Percentiles rank a stretch among this genome's conserved stretches.
Evolutionary conservation across 2,797 vertebrate genomes (phyloP).

Genomic region (Ispidina lecontei): DNA sequence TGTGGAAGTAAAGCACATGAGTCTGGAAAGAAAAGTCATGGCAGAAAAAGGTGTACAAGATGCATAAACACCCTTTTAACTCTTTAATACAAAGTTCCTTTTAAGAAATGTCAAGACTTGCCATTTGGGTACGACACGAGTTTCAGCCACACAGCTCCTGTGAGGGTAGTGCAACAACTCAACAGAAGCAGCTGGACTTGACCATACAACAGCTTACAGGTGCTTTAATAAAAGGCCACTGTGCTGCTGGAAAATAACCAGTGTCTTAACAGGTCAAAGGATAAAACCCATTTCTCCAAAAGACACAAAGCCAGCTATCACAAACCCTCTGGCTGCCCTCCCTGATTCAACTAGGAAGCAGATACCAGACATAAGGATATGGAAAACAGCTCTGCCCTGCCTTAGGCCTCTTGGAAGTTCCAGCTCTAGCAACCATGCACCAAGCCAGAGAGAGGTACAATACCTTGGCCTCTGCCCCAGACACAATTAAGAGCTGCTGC

Average conservation of each 20-base stretch:
- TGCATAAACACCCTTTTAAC: neutral
- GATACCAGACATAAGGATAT: neutral
- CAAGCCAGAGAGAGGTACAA: neutral
- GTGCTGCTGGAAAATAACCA: fast-evolving
- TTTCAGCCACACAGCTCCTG: too few relatives aligned
- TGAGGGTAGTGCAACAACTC: too few relatives aligned
- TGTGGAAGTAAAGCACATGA: conserved; percentile 93
- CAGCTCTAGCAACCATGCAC: neutral
- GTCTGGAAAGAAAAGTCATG: neutral
- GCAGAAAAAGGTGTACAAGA: neutral
- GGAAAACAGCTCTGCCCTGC: neutral
- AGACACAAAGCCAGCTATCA: neutral
- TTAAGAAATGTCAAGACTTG: neutral
- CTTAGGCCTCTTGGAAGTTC: neutral
- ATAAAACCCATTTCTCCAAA: neutral
- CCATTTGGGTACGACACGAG: too few relatives aligned
- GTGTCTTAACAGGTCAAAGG: neutral
- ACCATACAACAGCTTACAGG: too few relatives aligned
- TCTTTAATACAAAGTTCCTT: neutral
- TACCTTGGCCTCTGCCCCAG: neutral
- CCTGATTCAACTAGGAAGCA: neutral
- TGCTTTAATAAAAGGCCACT: neutral
- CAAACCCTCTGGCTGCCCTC: neutral
- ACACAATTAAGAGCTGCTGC: neutral
- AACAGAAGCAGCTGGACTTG: too few relatives aligned